These are phyloP conservation scores for Pseudorhiza aurosa DNA, from an alignment of 30 jellyfish, hydroid and myxozoan species.

Conservation along the genomic window DNA sequence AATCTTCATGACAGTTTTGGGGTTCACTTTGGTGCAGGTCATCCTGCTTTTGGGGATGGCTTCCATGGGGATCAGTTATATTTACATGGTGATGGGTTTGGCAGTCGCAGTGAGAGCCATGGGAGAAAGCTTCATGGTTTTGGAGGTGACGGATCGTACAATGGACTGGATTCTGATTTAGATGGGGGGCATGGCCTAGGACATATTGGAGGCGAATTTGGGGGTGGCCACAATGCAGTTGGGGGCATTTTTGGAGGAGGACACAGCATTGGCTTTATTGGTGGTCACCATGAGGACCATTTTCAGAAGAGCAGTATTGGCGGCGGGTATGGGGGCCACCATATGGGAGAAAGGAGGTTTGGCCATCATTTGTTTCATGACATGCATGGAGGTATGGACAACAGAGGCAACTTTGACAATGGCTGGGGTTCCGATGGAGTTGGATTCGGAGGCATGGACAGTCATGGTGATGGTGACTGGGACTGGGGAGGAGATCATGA, in stretches of 20 bases:
- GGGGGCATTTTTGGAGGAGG: conserved; percentile 78
- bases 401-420: conserved; percentile 54
- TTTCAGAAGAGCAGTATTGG: conserved; percentile 48
- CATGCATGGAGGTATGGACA: conserved; percentile 55
- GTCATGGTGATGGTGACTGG: conserved; percentile 51
- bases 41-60: conserved; percentile 45
- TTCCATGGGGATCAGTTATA: conserved; percentile 21
- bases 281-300: conserved; percentile 48
- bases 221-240: conserved; percentile 75
- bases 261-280: conserved; percentile 40
- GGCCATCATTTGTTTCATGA: conserved; percentile 57
- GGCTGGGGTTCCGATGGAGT: conserved; percentile 77
- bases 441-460: conserved; percentile 33
- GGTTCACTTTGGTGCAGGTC: conserved; percentile 42
- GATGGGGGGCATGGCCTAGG: conserved; percentile 24
- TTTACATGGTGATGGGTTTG: conserved; percentile 16
- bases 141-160: conserved; percentile 51
- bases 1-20: conserved; percentile 15
- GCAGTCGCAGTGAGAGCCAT: conserved; percentile 6
- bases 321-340: conserved; percentile 33
- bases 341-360: conserved; percentile 52
- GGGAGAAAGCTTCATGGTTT: conserved; percentile 21
- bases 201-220: conserved; percentile 64
- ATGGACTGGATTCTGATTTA: conserved; percentile 41
- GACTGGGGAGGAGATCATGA: conserved; percentile 35